phyloP scores from a whole-genome alignment of 2,888 invertebrate species.

The Acheta domesticus region DNA sequence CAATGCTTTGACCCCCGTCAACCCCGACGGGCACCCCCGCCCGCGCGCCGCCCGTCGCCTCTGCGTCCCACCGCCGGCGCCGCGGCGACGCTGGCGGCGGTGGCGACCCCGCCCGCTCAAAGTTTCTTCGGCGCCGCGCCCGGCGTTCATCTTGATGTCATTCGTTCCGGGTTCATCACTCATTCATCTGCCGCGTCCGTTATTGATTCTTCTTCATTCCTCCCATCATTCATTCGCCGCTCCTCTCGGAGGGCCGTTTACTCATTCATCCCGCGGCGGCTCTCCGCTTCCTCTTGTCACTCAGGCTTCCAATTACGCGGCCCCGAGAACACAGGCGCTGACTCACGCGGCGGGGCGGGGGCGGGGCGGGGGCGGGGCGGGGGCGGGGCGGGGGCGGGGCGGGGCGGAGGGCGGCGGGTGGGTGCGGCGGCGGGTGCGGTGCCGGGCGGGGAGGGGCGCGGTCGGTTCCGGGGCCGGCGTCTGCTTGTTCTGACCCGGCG shows the following conservation, averaged over 20 bases:
- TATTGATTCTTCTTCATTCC: slow-evolving; percentile 18
- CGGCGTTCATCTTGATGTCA: slow-evolving; percentile 4
- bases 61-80: neutral
- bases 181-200: neutral
- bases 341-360: neutral
- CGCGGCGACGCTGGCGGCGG: neutral
- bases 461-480: too few relatives aligned
- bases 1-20: slow-evolving; percentile 9
- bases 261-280: slow-evolving; percentile 7
- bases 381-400: too few relatives aligned
- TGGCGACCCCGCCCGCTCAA: neutral
- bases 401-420: too few relatives aligned
- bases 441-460: too few relatives aligned
- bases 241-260: neutral
- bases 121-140: neutral
- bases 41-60: neutral
- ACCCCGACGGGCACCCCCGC: neutral
- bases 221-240: neutral
- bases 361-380: too few relatives aligned
- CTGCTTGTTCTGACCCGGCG: too few relatives aligned
- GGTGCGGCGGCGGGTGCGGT: too few relatives aligned
- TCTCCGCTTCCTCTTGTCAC: slow-evolving; percentile 18
- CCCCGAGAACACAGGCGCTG: neutral
- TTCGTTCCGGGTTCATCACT: slow-evolving; percentile 9
- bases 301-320: slow-evolving; percentile 18